Evolutionary conservation across 2,797 vertebrate species (phyloP).

Genomic region (Nasua narica): DNA sequence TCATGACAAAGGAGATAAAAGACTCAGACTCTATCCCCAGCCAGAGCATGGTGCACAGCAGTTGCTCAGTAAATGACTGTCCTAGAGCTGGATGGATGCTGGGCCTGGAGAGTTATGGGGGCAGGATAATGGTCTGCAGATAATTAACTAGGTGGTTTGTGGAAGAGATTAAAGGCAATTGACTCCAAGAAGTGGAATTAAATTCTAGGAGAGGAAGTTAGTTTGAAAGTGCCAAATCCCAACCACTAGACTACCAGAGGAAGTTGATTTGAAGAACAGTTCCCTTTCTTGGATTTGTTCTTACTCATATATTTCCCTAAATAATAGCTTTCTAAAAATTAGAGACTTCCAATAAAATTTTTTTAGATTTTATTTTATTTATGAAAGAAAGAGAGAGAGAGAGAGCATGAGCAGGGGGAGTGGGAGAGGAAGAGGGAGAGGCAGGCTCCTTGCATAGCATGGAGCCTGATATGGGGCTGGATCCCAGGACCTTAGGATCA

Average conservation of each 20-base stretch:
- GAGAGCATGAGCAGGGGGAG: neutral
- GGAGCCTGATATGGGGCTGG: neutral
- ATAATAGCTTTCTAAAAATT: constrained; percentile 21
- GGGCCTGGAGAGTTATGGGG: neutral
- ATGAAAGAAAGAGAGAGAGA: neutral
- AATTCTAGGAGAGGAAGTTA: constrained; percentile 31
- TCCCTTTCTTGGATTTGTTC: neutral
- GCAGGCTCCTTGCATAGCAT: neutral
- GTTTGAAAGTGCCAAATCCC: neutral
- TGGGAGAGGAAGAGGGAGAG: neutral
- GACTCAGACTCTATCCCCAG: neutral
- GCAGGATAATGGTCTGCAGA: neutral
- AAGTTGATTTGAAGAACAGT: constrained; percentile 29
- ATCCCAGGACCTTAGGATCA: neutral
- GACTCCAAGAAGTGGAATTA: neutral
- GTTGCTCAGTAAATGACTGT: neutral
- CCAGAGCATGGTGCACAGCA: neutral
- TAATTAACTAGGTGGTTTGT: constrained; percentile 24
- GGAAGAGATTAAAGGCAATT: neutral
- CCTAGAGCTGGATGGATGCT: neutral
- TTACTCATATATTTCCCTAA: neutral
- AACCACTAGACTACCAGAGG: neutral
- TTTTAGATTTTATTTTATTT: neutral
- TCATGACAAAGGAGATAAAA: neutral
- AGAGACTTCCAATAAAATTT: neutral